phyloP scores from a whole-genome alignment of 2,797 vertebrate species.

The Macropodus opercularis region DNA sequence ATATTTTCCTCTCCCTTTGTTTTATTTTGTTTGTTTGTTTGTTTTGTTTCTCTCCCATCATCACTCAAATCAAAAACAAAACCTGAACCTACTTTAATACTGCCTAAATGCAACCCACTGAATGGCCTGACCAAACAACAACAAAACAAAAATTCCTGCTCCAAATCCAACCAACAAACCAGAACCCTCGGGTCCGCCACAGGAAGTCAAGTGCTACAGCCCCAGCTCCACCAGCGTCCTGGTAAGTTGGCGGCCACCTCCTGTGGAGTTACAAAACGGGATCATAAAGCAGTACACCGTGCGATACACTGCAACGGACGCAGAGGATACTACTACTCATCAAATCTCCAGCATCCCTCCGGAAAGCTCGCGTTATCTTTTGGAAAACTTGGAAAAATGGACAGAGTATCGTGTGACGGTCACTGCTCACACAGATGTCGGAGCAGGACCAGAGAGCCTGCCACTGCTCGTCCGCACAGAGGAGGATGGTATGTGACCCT shows the following conservation, averaged over 20 bases:
- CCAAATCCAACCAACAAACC: conserved; percentile 69
- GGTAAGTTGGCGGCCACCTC: conserved; percentile 99
- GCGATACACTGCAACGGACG: conserved; percentile 88
- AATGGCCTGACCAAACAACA: conserved; percentile 52
- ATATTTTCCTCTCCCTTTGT: conserved; percentile 74
- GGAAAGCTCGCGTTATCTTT: conserved; percentile 91
- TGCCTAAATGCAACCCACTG: conserved; percentile 70
- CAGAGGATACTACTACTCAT: conserved; percentile 87
- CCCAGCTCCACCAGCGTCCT: conserved; percentile 97
- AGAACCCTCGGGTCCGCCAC: conserved; percentile 97
- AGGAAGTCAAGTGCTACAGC: conserved; percentile 95
- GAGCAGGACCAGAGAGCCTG: conserved; percentile 95
- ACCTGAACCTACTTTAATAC: conserved; percentile 83
- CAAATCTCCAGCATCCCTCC: conserved; percentile 89
- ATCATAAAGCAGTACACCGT: conserved; percentile 94
- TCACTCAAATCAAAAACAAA: conserved; percentile 66
- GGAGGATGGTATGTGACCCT: conserved; percentile 98
- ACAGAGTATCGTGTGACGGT: conserved; percentile 96
- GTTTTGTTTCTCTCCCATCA: conserved; percentile 82
- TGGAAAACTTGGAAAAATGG: conserved; percentile 99
- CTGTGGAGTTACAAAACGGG: conserved; percentile 93
- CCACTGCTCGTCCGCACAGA: conserved; percentile 95
- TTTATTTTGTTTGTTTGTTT: no score
- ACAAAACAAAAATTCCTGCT: conserved; percentile 33
- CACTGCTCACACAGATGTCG: conserved; percentile 94